phyloP scores from a whole-genome alignment of 2,888 invertebrate genomes.

The Agrotis clavis region DNA sequence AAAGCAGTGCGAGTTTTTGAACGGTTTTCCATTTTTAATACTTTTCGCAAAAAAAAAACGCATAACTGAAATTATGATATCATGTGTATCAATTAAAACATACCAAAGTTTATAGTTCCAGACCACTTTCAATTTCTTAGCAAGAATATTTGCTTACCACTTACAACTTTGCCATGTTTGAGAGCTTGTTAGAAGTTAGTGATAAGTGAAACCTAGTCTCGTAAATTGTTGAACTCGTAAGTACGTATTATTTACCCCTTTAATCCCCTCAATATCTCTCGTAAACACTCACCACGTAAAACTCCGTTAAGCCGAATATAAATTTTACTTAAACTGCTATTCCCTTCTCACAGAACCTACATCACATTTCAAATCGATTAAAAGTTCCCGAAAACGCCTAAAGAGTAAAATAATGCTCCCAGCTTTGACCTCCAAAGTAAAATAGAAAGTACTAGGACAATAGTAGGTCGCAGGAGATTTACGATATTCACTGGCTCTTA shows the following conservation, averaged over 20 bases:
- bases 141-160: background rate
- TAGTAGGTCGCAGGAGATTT: slow-evolving; percentile 62
- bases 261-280: slow-evolving; percentile 1
- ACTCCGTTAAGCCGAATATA: slow-evolving; percentile 26
- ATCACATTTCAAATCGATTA: slow-evolving; percentile 53
- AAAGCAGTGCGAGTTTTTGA: too few relatives aligned
- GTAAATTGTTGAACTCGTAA: background rate
- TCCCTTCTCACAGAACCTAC: slow-evolving; percentile 17
- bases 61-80: too few relatives aligned
- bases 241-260: background rate
- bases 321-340: slow-evolving; percentile 28
- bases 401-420: slow-evolving; percentile 48
- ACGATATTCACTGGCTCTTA: slow-evolving; percentile 59
- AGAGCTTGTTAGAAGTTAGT: background rate
- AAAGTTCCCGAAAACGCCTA: slow-evolving; percentile 30
- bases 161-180: background rate
- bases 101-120: too few relatives aligned
- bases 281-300: slow-evolving; percentile 17
- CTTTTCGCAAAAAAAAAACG: too few relatives aligned
- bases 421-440: slow-evolving; percentile 52
- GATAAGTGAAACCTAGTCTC: background rate
- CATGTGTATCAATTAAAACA: too few relatives aligned
- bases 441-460: slow-evolving; percentile 58
- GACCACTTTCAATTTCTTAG: too few relatives aligned
- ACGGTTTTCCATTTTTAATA: too few relatives aligned